phyloP scores from a whole-genome alignment of 1,140 invertebrate species.

The Bombus cullumanus region DNA sequence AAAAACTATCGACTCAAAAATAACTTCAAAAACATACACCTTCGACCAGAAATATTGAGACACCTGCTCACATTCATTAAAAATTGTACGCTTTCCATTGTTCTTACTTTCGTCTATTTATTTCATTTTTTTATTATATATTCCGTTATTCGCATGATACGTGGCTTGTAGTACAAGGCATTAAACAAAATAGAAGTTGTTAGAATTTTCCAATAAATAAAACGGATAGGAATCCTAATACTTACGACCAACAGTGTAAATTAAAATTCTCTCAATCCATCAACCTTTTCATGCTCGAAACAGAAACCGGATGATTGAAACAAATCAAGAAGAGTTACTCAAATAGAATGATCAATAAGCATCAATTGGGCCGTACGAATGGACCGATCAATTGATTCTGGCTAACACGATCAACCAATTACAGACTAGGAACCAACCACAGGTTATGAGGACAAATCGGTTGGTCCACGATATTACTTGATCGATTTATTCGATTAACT shows the following conservation, averaged over 20 bases:
- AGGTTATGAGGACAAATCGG: conserved; percentile 35
- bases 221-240: too few relatives aligned
- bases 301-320: neutral
- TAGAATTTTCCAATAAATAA: too few relatives aligned
- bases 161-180: too few relatives aligned
- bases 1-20: neutral
- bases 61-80: neutral
- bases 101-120: too few relatives aligned
- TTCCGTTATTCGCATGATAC: too few relatives aligned
- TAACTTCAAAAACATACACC: neutral
- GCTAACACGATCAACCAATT: conserved; percentile 24
- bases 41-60: neutral
- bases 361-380: neutral
- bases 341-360: neutral
- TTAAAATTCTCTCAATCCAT: neutral
- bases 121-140: too few relatives aligned
- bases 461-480: conserved; percentile 22
- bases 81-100: too few relatives aligned
- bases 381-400: neutral
- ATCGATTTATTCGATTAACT: conserved; percentile 52
- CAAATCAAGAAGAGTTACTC: neutral
- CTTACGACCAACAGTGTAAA: neutral
- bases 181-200: too few relatives aligned
- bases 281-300: neutral
- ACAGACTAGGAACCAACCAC: neutral